phyloP scores from a whole-genome alignment of 2,113 vertebrate genomes.

The Terrapene triunguis region DNA sequence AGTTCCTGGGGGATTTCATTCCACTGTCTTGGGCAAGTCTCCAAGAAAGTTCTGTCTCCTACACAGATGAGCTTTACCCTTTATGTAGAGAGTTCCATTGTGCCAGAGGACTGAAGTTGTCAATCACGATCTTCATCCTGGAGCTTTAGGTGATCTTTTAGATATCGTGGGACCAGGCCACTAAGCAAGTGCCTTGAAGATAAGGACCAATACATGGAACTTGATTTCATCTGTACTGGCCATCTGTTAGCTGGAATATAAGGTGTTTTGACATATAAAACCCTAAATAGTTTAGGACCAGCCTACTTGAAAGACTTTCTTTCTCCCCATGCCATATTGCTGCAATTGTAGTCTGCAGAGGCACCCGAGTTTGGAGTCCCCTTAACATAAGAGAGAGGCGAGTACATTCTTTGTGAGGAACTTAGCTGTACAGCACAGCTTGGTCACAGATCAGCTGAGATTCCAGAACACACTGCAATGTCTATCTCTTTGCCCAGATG shows the following conservation, averaged over 20 bases:
- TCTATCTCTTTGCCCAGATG: neutral
- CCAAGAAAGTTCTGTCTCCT: neutral
- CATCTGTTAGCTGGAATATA: neutral
- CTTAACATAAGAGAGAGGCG: neutral
- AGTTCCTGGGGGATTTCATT: neutral
- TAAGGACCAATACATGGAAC: neutral
- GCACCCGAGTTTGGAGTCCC: neutral
- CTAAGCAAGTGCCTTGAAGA: neutral
- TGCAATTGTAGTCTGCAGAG: neutral
- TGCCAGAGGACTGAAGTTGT: slow-evolving; percentile 5
- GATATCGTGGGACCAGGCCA: neutral
- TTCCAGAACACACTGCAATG: neutral
- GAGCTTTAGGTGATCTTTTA: neutral
- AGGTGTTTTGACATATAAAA: neutral
- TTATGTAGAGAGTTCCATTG: slow-evolving; percentile 29
- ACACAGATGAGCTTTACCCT: neutral
- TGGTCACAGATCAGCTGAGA: neutral
- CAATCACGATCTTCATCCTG: slow-evolving; percentile 26
- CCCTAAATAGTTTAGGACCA: neutral
- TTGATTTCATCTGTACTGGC: neutral
- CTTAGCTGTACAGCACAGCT: neutral
- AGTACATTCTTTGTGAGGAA: neutral
- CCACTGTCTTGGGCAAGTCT: neutral
- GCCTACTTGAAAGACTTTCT: neutral
- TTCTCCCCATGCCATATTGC: accelerated